Evolutionary conservation across 2,797 vertebrate species (phyloP).

Genomic region (Adrianichthys oophorus): DNA sequence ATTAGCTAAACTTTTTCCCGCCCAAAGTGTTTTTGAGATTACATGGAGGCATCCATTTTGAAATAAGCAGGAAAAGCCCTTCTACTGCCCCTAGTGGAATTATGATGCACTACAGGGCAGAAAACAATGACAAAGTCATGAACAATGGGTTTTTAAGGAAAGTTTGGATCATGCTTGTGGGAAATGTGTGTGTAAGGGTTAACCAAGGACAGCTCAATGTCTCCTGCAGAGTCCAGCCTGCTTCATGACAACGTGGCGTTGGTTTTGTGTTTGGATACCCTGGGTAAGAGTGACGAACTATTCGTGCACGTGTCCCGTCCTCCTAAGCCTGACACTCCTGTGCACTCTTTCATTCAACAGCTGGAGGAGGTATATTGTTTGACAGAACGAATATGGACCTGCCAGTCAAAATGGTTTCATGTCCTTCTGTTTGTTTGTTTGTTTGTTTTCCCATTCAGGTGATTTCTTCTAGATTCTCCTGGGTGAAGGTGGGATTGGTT

Average conservation of each 20-base stretch:
- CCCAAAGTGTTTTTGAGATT: too few species aligned
- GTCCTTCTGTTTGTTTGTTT: not conserved
- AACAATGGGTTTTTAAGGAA: too few species aligned
- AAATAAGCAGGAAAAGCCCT: too few species aligned
- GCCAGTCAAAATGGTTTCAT: too few species aligned
- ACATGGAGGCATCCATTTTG: too few species aligned
- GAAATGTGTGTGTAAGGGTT: not conserved
- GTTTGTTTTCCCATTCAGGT: constrained; percentile 62
- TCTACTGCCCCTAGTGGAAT: too few species aligned
- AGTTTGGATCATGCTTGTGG: too few species aligned
- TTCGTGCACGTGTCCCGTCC: constrained; percentile 81
- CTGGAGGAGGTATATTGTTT: constrained; percentile 73
- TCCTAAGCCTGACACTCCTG: constrained; percentile 68
- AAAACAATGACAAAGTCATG: too few species aligned
- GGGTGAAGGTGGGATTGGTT: constrained; percentile 73
- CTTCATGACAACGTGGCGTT: constrained; percentile 83
- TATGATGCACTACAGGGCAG: too few species aligned
- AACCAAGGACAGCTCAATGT: constrained; percentile 1
- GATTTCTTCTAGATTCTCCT: constrained; percentile 75
- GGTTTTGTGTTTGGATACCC: constrained; percentile 81
- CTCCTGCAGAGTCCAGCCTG: constrained; percentile 77
- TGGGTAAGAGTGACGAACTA: constrained; percentile 76
- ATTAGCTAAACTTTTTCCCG: too few species aligned
- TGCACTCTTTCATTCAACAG: constrained; percentile 72
- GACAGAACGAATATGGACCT: not conserved